A percentile compares a stretch with the other conserved stretches of the same genome.
These are phyloP conservation scores for Microplitis demolitor DNA, from an alignment of 1,140 invertebrate genomes.

Conservation along the genomic window DNA sequence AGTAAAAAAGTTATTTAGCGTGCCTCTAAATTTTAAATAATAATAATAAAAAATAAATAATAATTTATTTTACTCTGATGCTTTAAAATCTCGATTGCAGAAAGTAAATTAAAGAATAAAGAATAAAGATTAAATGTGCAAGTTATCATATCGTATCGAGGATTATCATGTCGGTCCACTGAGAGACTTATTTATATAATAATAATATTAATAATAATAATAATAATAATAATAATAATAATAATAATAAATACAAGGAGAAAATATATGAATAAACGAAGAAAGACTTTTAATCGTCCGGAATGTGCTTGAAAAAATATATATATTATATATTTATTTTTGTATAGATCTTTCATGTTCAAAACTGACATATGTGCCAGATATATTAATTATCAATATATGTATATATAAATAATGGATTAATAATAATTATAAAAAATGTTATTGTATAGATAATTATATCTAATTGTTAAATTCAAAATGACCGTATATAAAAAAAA, in stretches of 20 bases:
- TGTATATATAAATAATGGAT: constrained; percentile 39
- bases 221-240: background rate
- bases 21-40: background rate
- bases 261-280: constrained; percentile 18
- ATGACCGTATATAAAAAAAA: background rate
- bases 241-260: background rate
- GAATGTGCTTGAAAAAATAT: constrained; percentile 39
- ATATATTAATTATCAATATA: constrained; percentile 19
- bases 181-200: constrained; percentile 4
- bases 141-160: background rate
- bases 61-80: background rate
- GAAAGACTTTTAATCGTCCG: constrained; percentile 19
- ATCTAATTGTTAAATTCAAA: constrained; percentile 25
- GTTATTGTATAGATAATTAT: constrained; percentile 34
- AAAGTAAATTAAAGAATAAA: constrained; percentile 3
- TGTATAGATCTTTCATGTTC: constrained; percentile 49
- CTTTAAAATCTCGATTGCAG: constrained; percentile 19
- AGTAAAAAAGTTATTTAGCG: background rate
- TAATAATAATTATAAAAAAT: constrained; percentile 32
- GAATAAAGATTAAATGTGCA: background rate
- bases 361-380: constrained; percentile 47
- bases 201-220: background rate
- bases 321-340: constrained; percentile 47
- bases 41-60: constrained; percentile 1
- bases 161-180: background rate